A percentile compares a stretch with the other conserved stretches of the same genome.
Evolutionary conservation across 2,888 invertebrate genomes (phyloP).

Genomic region (Isotomurus palustris): DNA sequence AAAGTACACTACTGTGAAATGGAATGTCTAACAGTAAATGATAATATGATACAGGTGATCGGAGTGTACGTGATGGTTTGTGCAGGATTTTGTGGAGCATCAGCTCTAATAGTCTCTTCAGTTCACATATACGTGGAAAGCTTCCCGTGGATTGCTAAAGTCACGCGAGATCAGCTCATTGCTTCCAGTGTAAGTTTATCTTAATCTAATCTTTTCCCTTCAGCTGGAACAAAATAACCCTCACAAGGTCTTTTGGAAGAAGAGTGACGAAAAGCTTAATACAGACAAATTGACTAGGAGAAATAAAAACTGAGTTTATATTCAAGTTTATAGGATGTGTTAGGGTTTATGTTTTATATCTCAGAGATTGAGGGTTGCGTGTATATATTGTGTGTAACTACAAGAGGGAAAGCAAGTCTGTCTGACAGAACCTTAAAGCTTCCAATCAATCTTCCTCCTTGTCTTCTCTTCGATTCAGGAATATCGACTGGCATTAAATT

Average conservation of each 20-base stretch:
- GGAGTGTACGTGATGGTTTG: conserved; percentile 44
- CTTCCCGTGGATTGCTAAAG: conserved; percentile 65
- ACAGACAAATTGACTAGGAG: neutral
- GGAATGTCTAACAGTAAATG: too few species aligned
- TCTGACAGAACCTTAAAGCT: neutral
- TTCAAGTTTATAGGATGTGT: too few species aligned
- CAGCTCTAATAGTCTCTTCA: conserved; percentile 65
- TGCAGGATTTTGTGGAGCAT: conserved; percentile 54
- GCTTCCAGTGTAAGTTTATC: conserved; percentile 59
- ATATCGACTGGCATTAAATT: neutral
- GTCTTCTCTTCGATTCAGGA: neutral
- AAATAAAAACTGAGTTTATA: too few species aligned
- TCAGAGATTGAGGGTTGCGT: too few species aligned
- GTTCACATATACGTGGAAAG: conserved; percentile 54
- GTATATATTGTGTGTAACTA: neutral
- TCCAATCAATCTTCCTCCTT: neutral
- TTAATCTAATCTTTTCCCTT: neutral
- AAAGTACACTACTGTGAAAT: too few species aligned
- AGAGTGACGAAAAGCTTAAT: neutral
- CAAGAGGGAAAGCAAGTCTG: neutral
- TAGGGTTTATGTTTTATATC: too few species aligned
- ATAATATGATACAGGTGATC: conserved; percentile 42
- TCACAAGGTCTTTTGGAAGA: too few species aligned
- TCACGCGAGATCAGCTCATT: conserved; percentile 66
- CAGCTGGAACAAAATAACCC: too few species aligned